Conservation (phyloP, 2,888 invertebrate species). For the Sinopyrophorus schimmeli region DNA sequence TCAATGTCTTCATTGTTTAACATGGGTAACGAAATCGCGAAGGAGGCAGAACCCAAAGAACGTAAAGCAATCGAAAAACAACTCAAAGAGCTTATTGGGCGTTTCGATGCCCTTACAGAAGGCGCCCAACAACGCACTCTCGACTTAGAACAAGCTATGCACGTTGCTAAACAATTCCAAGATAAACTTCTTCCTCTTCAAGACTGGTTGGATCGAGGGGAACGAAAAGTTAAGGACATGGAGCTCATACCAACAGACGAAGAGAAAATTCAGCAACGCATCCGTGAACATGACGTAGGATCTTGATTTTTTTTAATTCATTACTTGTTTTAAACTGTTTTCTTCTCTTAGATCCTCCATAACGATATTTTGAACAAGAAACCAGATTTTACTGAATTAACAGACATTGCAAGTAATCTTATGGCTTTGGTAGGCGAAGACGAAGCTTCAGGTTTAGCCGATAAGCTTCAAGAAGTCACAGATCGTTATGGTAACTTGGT, state of each 20-base stretch:
- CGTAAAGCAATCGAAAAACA: conserved; percentile 86
- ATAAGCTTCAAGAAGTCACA: conserved; percentile 82
- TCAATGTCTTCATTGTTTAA: conserved; percentile 91
- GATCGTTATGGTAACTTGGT: conserved; percentile 85
- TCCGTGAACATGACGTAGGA: conserved; percentile 80
- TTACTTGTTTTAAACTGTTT: conserved; percentile 6
- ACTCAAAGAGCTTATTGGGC: conserved; percentile 80
- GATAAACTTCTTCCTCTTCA: conserved; percentile 84
- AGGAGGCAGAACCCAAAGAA: conserved; percentile 82
- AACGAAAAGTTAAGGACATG: conserved; percentile 85
- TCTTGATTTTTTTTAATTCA: not conserved
- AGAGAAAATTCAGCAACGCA: conserved; percentile 88
- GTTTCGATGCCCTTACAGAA: conserved; percentile 84
- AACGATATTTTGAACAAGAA: conserved; percentile 86
- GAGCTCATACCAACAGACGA: conserved; percentile 93
- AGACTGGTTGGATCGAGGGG: conserved; percentile 87
- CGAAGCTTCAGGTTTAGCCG: conserved; percentile 81
- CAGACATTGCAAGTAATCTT: conserved; percentile 85
- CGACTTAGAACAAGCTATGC: conserved; percentile 88
- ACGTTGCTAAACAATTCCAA: conserved; percentile 89
- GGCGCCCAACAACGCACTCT: conserved; percentile 86
- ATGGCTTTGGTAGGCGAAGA: conserved; percentile 92
- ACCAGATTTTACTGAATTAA: conserved; percentile 84
- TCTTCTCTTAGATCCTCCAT: conserved; percentile 71
- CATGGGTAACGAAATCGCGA: conserved; percentile 91